phyloP scores from a whole-genome alignment of 1,140 invertebrate species.

The Zaprionus taronus region DNA sequence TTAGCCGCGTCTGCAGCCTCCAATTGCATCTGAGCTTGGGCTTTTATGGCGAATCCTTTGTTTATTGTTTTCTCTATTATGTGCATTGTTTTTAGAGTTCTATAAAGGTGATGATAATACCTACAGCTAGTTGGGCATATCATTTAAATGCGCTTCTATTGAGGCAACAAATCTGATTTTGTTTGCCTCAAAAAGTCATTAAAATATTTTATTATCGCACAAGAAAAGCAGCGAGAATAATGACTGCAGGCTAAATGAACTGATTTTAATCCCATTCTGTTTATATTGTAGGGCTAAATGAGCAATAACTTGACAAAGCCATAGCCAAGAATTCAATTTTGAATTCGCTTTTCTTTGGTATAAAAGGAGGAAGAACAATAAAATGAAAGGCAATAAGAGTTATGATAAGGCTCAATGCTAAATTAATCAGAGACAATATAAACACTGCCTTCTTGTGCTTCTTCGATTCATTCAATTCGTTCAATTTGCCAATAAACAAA shows the following conservation, averaged over 20 bases:
- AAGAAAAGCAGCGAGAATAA: constrained; percentile 20
- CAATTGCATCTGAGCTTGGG: constrained; percentile 43
- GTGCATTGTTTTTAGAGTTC: constrained; percentile 30
- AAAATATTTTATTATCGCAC: constrained; percentile 44
- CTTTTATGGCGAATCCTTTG: constrained; percentile 37
- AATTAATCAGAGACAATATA: constrained; percentile 14
- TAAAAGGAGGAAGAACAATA: no score
- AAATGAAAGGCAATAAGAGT: background rate
- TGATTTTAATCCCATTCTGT: constrained; percentile 40
- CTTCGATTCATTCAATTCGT: background rate
- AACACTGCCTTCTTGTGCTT: background rate
- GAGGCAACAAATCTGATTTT: constrained; percentile 8
- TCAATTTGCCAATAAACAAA: constrained; percentile 29
- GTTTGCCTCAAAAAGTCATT: constrained; percentile 58
- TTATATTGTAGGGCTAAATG: constrained; percentile 1
- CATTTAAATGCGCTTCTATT: constrained; percentile 3
- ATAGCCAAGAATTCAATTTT: constrained; percentile 25
- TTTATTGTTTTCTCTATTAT: constrained; percentile 34
- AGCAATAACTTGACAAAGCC: constrained; percentile 55
- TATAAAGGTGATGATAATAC: constrained; percentile 37
- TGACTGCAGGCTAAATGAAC: constrained; percentile 28
- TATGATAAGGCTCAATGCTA: background rate
- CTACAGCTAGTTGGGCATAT: background rate
- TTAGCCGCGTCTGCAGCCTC: constrained; percentile 20
- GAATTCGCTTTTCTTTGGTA: background rate